A percentile compares a stretch with the other conserved stretches of the same genome.
These are phyloP conservation scores for Carcina quercana DNA, from an alignment of 2,888 invertebrate genomes.

Conservation along the genomic window DNA sequence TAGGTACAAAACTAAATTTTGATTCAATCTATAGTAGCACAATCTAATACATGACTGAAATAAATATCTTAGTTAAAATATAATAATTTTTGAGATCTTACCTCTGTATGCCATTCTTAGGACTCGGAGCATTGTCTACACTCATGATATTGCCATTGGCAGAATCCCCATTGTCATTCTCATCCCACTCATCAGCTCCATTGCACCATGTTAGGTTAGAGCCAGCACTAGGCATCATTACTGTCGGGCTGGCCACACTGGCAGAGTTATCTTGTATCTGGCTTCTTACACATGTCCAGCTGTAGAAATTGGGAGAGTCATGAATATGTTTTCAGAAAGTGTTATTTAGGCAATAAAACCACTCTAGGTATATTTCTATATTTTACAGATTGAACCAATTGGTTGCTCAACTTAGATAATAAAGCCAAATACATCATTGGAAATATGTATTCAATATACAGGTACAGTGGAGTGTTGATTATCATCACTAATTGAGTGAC, in stretches of 20 bases:
- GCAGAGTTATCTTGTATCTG: conserved; percentile 77
- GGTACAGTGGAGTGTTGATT: too few species aligned
- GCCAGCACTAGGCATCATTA: conserved; percentile 45
- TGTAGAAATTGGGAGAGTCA: conserved; percentile 40
- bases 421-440: too few species aligned
- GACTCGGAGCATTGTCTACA: conserved; percentile 70
- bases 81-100: conserved; percentile 27
- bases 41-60: too few species aligned
- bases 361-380: too few species aligned
- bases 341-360: too few species aligned
- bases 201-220: conserved; percentile 79
- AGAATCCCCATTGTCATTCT: conserved; percentile 73
- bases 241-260: conserved; percentile 34
- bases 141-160: conserved; percentile 83
- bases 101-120: conserved; percentile 51
- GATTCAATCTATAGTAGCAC: too few species aligned
- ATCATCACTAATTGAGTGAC: too few species aligned
- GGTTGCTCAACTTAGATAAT: too few species aligned
- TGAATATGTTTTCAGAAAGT: neutral
- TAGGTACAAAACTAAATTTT: too few species aligned
- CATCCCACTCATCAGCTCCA: conserved; percentile 84
- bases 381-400: too few species aligned
- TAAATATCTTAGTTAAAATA: neutral
- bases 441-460: too few species aligned
- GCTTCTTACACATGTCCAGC: conserved; percentile 85